Evolutionary conservation across 2,888 invertebrate genomes (phyloP), one percentile per base, ranked within the genome.

Genomic region (Leptinotarsa juncta): DNA sequence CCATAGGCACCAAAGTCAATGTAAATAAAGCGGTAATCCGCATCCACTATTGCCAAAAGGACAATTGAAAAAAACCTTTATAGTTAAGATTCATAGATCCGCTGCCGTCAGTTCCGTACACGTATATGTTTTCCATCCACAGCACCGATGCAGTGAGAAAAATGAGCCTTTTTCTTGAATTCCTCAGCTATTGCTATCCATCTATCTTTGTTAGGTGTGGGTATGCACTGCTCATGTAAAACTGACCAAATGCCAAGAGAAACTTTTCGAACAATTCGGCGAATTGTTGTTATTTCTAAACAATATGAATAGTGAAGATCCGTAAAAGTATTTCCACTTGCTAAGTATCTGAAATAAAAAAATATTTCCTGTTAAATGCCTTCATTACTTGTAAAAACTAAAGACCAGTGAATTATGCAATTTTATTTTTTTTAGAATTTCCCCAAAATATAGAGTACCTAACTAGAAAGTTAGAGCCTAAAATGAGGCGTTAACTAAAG

Each of bases 1-100:
- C 83, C 83, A 76, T 78, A 81, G 65, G 83, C 51, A 65, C 83
- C 83, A 26, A 84, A 70, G 77, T 83, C 82, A 65, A 83, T 70
- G 67, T 79, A 81, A n/a, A 76, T 72, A 67, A 84, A 83, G 76
- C 80, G 80, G 78, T 84, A 84, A 75, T 81, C 75, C 69, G 82
- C 77, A 81, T 83, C 83, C 69, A 78, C 79, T 77, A 84, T 79
- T 72, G 84, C 82, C 51, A 83, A 71, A 62, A 79, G 10, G 82
- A 84, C 83, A 69, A 84, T 82, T n/a, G n/a, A 69, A 20, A 20
- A 23, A 20, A 32, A 32, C 20, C 23, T 57, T 57, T 67, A 20
- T 71, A 67, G 49, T 72, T 67, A 50, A 67, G 53, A 48, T 67
- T 53, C 57, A 23, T 57, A 57, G 67, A 53, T n/a, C 72, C 67